Percentiles rank a stretch among this genome's conserved stretches.
Evolutionary conservation across 1,140 invertebrate genomes (phyloP).

Genomic region (Brachionus plicatilis): DNA sequence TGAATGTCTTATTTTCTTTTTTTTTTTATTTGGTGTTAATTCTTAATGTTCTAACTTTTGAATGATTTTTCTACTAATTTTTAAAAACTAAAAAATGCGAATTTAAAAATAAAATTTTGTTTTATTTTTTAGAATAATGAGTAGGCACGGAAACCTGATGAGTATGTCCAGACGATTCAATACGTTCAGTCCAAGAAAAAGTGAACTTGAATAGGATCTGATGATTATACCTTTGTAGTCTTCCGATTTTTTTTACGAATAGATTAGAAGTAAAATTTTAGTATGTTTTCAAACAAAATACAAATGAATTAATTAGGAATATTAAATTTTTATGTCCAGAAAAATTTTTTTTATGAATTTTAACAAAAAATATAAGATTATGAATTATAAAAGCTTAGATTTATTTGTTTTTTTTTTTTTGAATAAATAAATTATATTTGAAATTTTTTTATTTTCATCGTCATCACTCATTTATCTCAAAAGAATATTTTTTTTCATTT

Average conservation of each 20-base stretch:
- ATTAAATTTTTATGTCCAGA: background rate
- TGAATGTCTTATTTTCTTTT: background rate
- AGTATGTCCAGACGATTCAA: conserved; percentile 27
- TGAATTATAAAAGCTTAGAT: background rate
- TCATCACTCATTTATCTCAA: too few relatives aligned
- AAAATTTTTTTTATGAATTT: background rate
- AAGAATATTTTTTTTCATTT: too few relatives aligned
- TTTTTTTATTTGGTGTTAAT: background rate
- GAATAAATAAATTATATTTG: background rate
- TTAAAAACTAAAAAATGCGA: too few relatives aligned
- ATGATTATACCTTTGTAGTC: background rate
- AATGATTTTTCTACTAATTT: background rate
- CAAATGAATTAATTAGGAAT: background rate
- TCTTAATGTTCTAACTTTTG: background rate
- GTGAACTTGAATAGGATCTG: background rate
- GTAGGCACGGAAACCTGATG: conserved; percentile 26
- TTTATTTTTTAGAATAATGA: conserved; percentile 10
- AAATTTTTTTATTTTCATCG: background rate
- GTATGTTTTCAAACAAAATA: background rate
- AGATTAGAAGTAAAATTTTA: background rate
- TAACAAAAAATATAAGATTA: background rate
- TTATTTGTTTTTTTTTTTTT: background rate
- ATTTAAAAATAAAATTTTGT: background rate
- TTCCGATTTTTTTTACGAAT: background rate
- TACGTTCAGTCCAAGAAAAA: background rate